Evolutionary conservation across 2,113 vertebrate genomes (phyloP).

Genomic region (Naja naja): DNA sequence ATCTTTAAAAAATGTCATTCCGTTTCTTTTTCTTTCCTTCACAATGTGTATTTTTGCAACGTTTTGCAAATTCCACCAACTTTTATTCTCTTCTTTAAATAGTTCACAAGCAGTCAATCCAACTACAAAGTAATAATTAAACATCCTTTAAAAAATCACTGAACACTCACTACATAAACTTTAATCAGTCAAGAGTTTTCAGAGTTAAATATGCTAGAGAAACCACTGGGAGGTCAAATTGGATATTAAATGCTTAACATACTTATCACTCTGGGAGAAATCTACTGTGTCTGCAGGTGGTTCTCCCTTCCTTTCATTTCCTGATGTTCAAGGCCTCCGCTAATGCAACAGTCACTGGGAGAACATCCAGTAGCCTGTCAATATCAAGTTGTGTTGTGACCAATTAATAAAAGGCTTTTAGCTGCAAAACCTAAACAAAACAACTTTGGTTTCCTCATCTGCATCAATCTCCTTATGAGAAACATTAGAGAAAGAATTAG

Average conservation of each 20-base stretch:
- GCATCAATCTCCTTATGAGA: background rate
- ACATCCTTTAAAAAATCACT: background rate
- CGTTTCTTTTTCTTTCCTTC: background rate
- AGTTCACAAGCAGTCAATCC: background rate
- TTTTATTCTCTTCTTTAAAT: background rate
- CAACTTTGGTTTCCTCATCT: background rate
- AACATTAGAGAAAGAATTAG: background rate
- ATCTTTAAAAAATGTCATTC: background rate
- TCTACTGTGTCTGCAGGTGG: constrained; percentile 1
- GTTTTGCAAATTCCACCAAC: background rate
- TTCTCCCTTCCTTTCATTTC: background rate
- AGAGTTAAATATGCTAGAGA: background rate
- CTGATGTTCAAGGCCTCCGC: constrained; percentile 6
- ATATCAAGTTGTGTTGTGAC: background rate
- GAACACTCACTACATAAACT: background rate
- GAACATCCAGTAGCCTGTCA: background rate
- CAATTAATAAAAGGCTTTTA: constrained; percentile 5
- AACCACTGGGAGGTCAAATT: background rate
- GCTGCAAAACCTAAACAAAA: background rate
- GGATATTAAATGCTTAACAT: constrained; percentile 5
- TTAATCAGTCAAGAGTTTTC: background rate
- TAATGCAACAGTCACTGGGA: constrained; percentile 2
- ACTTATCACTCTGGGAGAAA: constrained; percentile 3
- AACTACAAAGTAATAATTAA: background rate
- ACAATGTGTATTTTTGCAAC: background rate